Base-by-base conservation (phyloP, 2,888 invertebrate genomes). In the Drosophila pseudotalamancana region DNA sequence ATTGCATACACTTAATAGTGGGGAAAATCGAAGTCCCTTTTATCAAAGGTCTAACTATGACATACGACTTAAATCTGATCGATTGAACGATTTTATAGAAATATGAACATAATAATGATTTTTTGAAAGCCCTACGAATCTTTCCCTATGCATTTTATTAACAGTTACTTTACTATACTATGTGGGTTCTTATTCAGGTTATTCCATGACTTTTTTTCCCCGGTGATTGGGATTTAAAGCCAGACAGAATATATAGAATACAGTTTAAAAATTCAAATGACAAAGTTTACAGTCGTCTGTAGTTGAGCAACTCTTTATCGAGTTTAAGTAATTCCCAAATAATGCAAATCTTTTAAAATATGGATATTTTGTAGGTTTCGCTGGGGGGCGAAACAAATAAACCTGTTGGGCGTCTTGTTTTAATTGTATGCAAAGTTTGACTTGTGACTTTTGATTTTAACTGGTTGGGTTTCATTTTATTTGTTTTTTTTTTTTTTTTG, bases 381-480 rank as follows among this genome's bases (percentile, higher is more conserved):
- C 14, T 31, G 25, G 35, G 51, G n/a, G 60, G 32, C 31, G 32
- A 25, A 19, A 5, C 19, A 9, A n/a, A 39, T 39, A 75, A 79
- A 72, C 76, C 72, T 60, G 79, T 79, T 79, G 55, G 54, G 49
- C 54, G 49, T 53, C 23, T 37, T 21, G 37, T 42, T 40, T 51
- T 55, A 19, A 56, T 63, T 43, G 53, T 53, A 60, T 73, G 61
- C 59, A 67, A 79, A 79, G 53, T 66, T 49, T 60, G 76, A 65
- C 64, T 78, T 66, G 42, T 56, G 69, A 72, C 57, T 69, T 77
- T 75, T 75, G 50, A 61, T 43, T 39, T 16, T 61, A 61, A 54
- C 60, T 61, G 54, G 45, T 62, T 74, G 57, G 46, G 56, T 34
- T 54, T 50, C 14, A n/a, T 27, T 2, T 3, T 4, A 27, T 37